Conservation (phyloP, 1,140 invertebrate genomes). For the Trinorchestia longiramus region DNA sequence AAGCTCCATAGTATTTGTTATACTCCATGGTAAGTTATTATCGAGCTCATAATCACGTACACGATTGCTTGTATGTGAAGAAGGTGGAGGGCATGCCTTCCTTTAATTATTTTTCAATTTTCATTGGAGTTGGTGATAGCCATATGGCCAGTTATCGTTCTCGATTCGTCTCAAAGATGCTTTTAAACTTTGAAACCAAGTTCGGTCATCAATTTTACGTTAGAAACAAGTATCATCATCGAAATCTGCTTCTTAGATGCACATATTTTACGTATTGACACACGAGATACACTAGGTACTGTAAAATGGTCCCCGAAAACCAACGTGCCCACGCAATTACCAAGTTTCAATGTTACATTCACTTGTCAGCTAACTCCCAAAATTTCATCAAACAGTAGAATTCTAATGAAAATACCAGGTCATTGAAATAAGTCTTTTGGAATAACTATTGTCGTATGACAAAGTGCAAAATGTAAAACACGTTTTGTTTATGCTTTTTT, state of each 20-base stretch:
- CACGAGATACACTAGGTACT: not conserved
- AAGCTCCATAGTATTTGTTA: not conserved
- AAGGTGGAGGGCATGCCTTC: not conserved
- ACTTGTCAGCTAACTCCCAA: not conserved
- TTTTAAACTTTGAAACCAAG: not conserved
- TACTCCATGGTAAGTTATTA: not conserved
- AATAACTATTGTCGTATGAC: too few relatives aligned
- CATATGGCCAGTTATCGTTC: not conserved
- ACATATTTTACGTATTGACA: not conserved
- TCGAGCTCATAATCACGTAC: not conserved
- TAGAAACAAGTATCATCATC: too few relatives aligned
- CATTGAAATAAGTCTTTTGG: too few relatives aligned
- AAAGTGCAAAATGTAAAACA: too few relatives aligned
- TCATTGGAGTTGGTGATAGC: not conserved
- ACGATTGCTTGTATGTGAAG: not conserved
- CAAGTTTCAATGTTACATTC: not conserved
- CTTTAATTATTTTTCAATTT: not conserved
- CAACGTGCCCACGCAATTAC: not conserved
- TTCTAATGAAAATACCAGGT: not conserved
- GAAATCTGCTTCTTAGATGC: not conserved
- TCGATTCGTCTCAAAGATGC: not conserved
- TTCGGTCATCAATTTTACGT: not conserved
- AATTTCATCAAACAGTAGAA: too few relatives aligned
- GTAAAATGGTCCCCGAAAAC: not conserved
- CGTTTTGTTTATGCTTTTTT: too few relatives aligned